Conservation (phyloP, 1,140 invertebrate species). For the Neodiprion pinetum region DNA sequence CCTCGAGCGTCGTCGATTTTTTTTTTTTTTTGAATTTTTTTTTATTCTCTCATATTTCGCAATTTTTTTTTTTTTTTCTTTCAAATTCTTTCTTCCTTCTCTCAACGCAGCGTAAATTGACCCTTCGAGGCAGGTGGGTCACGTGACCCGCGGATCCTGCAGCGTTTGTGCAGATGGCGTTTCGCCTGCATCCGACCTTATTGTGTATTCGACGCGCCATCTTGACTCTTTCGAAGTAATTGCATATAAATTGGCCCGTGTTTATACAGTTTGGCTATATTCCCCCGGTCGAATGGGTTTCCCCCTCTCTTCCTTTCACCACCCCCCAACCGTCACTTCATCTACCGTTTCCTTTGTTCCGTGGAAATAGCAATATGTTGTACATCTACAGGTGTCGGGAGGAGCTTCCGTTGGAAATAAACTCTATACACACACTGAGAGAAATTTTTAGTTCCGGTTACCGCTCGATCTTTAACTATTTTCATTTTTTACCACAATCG, state of each 20-base stretch:
- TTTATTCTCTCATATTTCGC: too few species aligned
- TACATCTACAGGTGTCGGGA: too few species aligned
- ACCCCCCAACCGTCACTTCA: not conserved
- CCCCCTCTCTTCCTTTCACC: not conserved
- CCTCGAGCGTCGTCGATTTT: not conserved
- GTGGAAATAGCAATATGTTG: too few species aligned
- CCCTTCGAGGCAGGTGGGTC: not conserved
- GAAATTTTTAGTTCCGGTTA: too few species aligned
- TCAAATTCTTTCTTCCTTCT: too few species aligned
- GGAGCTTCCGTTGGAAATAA: too few species aligned
- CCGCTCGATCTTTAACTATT: too few species aligned
- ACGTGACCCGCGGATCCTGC: not conserved
- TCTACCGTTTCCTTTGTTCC: not conserved
- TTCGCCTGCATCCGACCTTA: not conserved
- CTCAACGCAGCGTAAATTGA: not conserved
- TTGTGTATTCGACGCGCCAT: not conserved
- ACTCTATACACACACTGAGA: too few species aligned
- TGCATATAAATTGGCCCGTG: constrained; percentile 4
- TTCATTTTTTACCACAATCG: too few species aligned
- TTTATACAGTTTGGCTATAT: not conserved
- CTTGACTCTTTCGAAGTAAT: not conserved
- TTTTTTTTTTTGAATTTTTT: not conserved
- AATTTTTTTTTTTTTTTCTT: not conserved
- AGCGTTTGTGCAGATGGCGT: not conserved
- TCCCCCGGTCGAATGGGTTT: too few species aligned